A percentile compares a stretch with the other conserved stretches of the same genome.
Conservation (phyloP, 2,888 invertebrate species). For the Drosophila kuntzei region DNA sequence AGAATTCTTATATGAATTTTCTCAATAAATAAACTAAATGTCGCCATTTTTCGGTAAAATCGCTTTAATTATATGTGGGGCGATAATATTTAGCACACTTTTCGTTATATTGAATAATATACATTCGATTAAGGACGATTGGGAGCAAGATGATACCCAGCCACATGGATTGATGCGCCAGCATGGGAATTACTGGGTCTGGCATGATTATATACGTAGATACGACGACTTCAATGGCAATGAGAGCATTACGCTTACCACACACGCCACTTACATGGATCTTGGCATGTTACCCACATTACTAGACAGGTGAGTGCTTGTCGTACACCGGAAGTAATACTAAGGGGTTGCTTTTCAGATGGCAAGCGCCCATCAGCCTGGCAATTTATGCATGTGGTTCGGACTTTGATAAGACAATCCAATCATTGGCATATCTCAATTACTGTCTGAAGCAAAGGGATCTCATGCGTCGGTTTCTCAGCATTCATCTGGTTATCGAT, state of each 20-base stretch:
- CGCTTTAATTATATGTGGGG: not conserved
- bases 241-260: slow-evolving; percentile 63
- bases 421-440: slow-evolving; percentile 26
- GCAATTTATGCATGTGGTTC: slow-evolving; percentile 37
- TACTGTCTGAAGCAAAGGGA: slow-evolving; percentile 11
- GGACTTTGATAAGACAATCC: slow-evolving; percentile 29
- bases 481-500: slow-evolving; percentile 88
- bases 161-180: slow-evolving; percentile 35
- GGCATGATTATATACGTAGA: slow-evolving; percentile 45
- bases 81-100: not conserved
- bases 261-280: slow-evolving; percentile 83
- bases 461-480: slow-evolving; percentile 85
- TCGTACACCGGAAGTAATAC: not conserved
- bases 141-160: not conserved
- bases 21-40: slow-evolving; percentile 25
- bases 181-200: slow-evolving; percentile 50
- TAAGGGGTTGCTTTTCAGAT: slow-evolving; percentile 19
- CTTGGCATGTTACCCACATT: slow-evolving; percentile 55
- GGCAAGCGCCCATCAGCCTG: slow-evolving; percentile 54
- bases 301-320: slow-evolving; percentile 77
- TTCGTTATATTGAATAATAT: slow-evolving; percentile 2
- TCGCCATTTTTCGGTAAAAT: slow-evolving; percentile 30
- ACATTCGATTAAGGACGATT: not conserved
- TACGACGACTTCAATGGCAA: slow-evolving; percentile 21
- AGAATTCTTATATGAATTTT: not conserved